Conservation (phyloP, 2,113 vertebrate genomes). For the Hippocampus comes region DNA sequence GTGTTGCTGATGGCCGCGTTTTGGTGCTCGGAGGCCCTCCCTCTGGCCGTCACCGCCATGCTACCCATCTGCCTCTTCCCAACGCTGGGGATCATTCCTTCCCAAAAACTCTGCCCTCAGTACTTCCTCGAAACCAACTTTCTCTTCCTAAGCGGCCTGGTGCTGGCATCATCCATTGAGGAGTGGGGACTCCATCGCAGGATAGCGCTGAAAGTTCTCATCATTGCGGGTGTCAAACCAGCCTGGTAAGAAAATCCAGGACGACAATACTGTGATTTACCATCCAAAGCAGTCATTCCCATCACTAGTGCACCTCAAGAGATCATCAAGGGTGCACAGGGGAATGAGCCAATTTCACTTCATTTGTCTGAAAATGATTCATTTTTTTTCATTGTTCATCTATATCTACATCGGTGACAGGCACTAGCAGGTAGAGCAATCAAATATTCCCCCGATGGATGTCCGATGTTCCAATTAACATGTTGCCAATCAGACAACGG, state of each 20-base stretch:
- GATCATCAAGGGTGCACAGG: no score
- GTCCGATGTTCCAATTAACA: no score
- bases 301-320: no score
- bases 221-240: slow-evolving; percentile 86
- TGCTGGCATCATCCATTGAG: slow-evolving; percentile 93
- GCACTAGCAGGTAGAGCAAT: no score
- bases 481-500: no score
- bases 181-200: slow-evolving; percentile 94
- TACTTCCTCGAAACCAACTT: slow-evolving; percentile 98
- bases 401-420: no score
- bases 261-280: no score
- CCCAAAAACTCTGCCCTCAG: slow-evolving; percentile 86
- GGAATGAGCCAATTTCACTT: no score
- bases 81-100: slow-evolving; percentile 86
- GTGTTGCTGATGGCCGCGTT: slow-evolving; percentile 90
- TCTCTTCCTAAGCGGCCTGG: slow-evolving; percentile 92
- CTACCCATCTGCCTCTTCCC: slow-evolving; percentile 93
- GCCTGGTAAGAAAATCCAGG: slow-evolving; percentile 76
- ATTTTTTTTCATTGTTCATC: no score
- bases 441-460: no score
- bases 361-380: no score
- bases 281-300: no score
- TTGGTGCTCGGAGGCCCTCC: slow-evolving; percentile 95
- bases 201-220: slow-evolving; percentile 88
- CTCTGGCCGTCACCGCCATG: slow-evolving; percentile 89